These are phyloP conservation scores for Petaurus breviceps DNA, from an alignment of 2,113 vertebrate genomes.

Conservation along the genomic window DNA sequence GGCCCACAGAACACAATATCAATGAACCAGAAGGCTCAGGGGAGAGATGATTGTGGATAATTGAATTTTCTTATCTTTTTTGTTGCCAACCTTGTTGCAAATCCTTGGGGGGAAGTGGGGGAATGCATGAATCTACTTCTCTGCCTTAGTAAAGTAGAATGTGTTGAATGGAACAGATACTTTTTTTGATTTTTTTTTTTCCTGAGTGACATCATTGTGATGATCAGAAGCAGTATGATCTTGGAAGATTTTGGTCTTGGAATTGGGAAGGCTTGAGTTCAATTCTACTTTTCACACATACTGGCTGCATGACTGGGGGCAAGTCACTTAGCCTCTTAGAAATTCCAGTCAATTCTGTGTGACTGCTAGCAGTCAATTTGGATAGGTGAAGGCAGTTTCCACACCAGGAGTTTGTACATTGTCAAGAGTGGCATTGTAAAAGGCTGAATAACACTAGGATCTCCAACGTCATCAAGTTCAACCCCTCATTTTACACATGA, in stretches of 20 bases:
- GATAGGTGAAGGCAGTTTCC: not conserved
- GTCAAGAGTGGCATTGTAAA: not conserved
- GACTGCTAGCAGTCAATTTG: not conserved
- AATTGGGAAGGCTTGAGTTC: not conserved
- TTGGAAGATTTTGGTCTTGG: not conserved
- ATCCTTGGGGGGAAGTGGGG: not conserved
- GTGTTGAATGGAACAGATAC: not conserved
- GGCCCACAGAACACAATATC: not conserved
- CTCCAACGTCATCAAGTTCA: not conserved
- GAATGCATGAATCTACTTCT: not conserved
- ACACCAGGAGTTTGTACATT: too few species aligned
- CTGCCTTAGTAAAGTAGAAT: not conserved
- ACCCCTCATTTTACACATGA: not conserved
- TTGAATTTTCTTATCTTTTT: not conserved
- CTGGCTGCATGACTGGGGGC: not conserved
- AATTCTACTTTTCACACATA: not conserved
- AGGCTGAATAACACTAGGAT: not conserved
- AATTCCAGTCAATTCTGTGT: not conserved
- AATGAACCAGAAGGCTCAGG: not conserved
- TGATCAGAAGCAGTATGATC: not conserved
- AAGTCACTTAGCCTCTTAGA: not conserved
- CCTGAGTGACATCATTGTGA: not conserved
- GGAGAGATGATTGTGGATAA: slow-evolving; percentile 9
- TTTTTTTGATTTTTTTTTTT: not conserved
- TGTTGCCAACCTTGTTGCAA: not conserved